Percentiles rank a stretch among this genome's conserved stretches.
phyloP scores from a whole-genome alignment of 2,888 invertebrate species.

The Xylocampa areola region DNA sequence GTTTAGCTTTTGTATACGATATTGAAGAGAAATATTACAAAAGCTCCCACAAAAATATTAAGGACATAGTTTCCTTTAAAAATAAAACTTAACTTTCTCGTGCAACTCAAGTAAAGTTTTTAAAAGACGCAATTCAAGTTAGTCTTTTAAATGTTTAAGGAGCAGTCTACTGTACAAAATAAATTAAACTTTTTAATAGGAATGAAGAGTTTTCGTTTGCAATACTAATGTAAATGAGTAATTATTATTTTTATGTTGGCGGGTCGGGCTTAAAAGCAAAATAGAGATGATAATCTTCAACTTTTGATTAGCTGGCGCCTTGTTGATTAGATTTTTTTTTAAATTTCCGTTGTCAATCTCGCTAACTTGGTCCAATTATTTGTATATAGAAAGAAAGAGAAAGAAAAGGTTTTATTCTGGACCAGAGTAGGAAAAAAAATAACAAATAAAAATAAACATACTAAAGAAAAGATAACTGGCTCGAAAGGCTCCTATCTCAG shows the following conservation, averaged over 20 bases:
- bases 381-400: too few species aligned
- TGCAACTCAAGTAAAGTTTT: constrained; percentile 47
- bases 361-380: too few species aligned
- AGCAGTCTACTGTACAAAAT: constrained; percentile 49
- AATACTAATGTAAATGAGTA: constrained; percentile 27
- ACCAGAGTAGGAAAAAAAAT: too few species aligned
- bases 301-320: constrained; percentile 27
- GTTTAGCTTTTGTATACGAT: constrained; percentile 12
- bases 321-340: constrained; percentile 2
- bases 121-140: constrained; percentile 59
- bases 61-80: constrained; percentile 39
- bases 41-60: constrained; percentile 18
- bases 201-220: constrained; percentile 32
- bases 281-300: constrained; percentile 14
- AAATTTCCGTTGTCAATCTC: too few species aligned
- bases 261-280: constrained; percentile 15
- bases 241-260: constrained; percentile 35
- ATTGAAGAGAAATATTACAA: constrained; percentile 29
- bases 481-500: too few species aligned
- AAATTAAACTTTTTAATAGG: constrained; percentile 54
- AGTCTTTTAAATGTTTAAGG: constrained; percentile 56
- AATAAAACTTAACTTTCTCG: constrained; percentile 37
- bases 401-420: too few species aligned
- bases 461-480: too few species aligned
- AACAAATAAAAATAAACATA: too few species aligned